Percentiles rank a stretch among this genome's conserved stretches.
These are phyloP conservation scores for Augiades crinisus DNA, from an alignment of 2,888 invertebrate species.

Conservation along the genomic window DNA sequence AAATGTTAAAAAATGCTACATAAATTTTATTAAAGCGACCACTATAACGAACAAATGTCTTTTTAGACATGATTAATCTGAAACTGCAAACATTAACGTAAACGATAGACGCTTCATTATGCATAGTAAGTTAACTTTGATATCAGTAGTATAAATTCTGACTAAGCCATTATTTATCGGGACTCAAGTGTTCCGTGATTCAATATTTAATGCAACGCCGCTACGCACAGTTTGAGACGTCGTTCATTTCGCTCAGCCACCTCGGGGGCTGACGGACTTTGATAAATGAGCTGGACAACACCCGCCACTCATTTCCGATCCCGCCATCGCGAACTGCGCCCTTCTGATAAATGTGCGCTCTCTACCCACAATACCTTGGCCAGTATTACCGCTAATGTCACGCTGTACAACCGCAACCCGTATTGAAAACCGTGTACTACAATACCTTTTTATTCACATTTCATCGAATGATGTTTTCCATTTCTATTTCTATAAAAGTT, in stretches of 20 bases:
- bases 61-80: no score
- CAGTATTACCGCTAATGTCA: neutral
- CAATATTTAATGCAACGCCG: no score
- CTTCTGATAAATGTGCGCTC: slow-evolving; percentile 7
- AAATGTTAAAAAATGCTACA: no score
- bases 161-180: no score
- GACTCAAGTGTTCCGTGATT: no score
- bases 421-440: neutral
- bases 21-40: no score
- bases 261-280: slow-evolving; percentile 55
- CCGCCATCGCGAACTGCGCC: neutral
- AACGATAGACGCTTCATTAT: no score
- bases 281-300: slow-evolving; percentile 70
- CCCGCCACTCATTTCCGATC: slow-evolving; percentile 72
- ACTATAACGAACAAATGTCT: no score
- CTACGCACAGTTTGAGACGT: neutral
- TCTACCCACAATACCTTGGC: neutral
- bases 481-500: neutral
- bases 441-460: neutral
- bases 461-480: neutral
- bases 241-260: slow-evolving; percentile 15
- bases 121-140: no score
- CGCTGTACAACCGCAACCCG: neutral
- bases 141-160: no score
- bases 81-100: no score